phyloP scores from a whole-genome alignment of 2,113 vertebrate species.

The Hyaena hyaena region DNA sequence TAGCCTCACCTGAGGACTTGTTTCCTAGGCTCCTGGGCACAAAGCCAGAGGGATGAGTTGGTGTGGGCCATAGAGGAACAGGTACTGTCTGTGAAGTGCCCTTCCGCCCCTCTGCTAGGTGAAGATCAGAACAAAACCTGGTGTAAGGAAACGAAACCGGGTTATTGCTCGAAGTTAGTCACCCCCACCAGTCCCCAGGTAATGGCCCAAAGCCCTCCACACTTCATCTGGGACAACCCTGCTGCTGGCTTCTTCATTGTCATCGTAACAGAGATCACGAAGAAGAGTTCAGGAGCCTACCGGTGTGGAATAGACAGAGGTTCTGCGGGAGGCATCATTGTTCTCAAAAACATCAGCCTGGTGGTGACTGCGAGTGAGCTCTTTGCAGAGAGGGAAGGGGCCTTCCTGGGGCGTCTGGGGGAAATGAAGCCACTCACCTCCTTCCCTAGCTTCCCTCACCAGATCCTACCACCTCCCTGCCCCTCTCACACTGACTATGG shows the following conservation, averaged over 20 bases:
- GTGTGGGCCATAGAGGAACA: not conserved
- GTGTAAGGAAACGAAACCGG: not conserved
- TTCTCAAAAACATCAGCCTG: not conserved
- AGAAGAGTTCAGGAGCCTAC: not conserved
- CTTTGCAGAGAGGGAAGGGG: not conserved
- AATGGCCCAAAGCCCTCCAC: not conserved
- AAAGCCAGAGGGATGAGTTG: not conserved
- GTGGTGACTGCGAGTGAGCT: not conserved
- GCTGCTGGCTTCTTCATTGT: not conserved
- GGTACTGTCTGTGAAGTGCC: not conserved
- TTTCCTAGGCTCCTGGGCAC: not conserved
- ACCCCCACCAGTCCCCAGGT: not conserved
- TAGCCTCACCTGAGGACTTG: not conserved
- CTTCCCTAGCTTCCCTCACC: not conserved
- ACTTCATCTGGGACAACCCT: not conserved
- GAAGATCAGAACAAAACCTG: not conserved
- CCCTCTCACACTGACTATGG: not conserved
- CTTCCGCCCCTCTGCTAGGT: not conserved
- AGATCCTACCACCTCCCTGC: not conserved
- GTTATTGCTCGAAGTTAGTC: not conserved
- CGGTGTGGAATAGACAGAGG: not conserved
- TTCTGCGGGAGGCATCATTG: rapidly evolving
- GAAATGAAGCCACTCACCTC: not conserved
- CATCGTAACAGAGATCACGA: not conserved
- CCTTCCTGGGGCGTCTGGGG: not conserved